These are phyloP conservation scores for Drosophila cyrtoloma DNA, from an alignment of 2,888 invertebrate genomes.

Conservation along the genomic window DNA sequence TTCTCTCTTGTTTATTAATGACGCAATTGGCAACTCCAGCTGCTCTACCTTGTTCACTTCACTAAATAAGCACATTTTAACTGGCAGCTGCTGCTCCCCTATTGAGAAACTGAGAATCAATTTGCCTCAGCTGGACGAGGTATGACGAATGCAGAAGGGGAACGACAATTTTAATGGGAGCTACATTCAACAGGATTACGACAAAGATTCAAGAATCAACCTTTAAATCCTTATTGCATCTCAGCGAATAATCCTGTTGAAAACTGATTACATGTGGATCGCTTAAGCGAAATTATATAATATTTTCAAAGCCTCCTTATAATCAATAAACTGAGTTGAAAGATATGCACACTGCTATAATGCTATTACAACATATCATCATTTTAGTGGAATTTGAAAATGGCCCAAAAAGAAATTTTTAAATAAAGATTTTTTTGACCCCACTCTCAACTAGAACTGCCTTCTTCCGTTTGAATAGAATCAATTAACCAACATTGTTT, in stretches of 20 bases:
- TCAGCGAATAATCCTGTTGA: neutral
- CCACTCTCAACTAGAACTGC: neutral
- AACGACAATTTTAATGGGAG: slow-evolving; percentile 3
- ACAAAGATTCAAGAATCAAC: slow-evolving; percentile 25
- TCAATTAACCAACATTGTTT: neutral
- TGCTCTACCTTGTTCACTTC: slow-evolving; percentile 26
- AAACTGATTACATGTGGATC: neutral
- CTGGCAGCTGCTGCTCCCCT: slow-evolving; percentile 26
- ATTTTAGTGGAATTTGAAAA: neutral
- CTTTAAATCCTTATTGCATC: neutral
- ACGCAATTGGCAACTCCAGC: slow-evolving; percentile 60
- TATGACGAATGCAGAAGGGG: slow-evolving; percentile 4
- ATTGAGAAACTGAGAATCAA: slow-evolving; percentile 40
- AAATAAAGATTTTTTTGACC: too few relatives aligned
- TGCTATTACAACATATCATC: neutral
- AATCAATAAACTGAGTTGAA: neutral
- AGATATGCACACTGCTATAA: neutral
- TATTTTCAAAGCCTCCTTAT: neutral
- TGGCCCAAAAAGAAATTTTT: too few relatives aligned
- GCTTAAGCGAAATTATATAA: neutral
- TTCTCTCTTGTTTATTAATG: slow-evolving; percentile 55
- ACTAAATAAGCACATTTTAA: slow-evolving; percentile 45
- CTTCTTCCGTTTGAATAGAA: neutral
- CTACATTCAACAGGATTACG: slow-evolving; percentile 13
- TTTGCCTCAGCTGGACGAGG: slow-evolving; percentile 19